Evolutionary conservation across 2,888 invertebrate species (phyloP), one percentile per base, ranked within the genome.

Genomic region (Scaptomyza parva): DNA sequence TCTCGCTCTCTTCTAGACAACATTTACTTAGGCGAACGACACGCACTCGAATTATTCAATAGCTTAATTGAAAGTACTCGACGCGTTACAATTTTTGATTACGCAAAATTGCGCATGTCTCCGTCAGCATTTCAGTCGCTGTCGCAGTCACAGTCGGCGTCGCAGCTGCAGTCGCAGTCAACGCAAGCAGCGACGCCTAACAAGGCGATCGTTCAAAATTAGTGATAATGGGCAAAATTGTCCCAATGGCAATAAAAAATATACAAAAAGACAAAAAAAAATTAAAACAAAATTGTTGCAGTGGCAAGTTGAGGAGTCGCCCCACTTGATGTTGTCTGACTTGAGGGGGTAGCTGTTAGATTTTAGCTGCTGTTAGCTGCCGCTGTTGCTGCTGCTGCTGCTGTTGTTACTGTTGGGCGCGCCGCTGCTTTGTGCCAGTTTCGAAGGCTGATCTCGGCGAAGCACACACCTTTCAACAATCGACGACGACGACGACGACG

Each of bases 181-280:
- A 20, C 75, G 51, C 26, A 30, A 41, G 65, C 65, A 26, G 60
- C 73, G 58, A 76, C 72, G 86, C 67, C 71, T 77, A 87, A 85
- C 76, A 80, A 86, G 87, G 74, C 74, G 28, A 30, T 14, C 88
- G 70, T 75, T 72, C 64, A 67, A 76, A 88, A 88, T 86, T 86
- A 81, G 89, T 79, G 86, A 88, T 86, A 86, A 88, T 86, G 76
- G 86, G 68, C 85, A 80, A 86, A 84, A 88, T 84, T 88, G 86
- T 86, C 70, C 81, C 85, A 86, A 78, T 84, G 85, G 71, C 72
- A 88, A 59, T 61, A 67, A 57, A 58, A 44, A 39, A 41, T 18
- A 28, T 12, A 26, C 43, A 70, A 20, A 44, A 20, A 33, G 45
- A 51, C 26, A 18, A 33, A 33, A 44, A 37, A 45, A 0, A 33